Evolutionary conservation across 2,888 invertebrate genomes (phyloP).

Genomic region (Schizaphis graminum): DNA sequence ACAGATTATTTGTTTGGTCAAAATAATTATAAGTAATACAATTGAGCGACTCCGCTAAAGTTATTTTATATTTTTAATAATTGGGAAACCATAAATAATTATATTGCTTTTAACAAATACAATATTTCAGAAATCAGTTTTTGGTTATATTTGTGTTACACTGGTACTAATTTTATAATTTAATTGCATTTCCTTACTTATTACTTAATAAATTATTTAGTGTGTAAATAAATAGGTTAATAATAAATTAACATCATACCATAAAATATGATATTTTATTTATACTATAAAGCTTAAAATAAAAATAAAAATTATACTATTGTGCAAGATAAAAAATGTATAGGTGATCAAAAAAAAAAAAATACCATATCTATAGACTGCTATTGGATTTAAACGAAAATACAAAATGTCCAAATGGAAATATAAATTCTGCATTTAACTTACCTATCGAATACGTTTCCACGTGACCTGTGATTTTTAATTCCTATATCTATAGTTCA

Average conservation of each 20-base stretch:
- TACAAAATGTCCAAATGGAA: not conserved
- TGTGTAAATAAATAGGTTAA: not conserved
- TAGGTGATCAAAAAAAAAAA: not conserved
- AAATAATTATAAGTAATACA: not conserved
- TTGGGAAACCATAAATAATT: not conserved
- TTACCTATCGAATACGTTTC: not conserved
- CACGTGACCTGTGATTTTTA: not conserved
- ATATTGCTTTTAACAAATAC: not conserved
- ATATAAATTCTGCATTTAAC: not conserved
- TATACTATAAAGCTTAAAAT: not conserved
- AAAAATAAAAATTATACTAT: not conserved
- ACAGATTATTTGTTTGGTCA: not conserved
- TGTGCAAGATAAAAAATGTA: not conserved
- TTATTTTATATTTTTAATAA: not conserved
- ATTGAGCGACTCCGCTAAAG: not conserved
- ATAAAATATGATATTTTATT: not conserved
- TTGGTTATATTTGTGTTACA: not conserved
- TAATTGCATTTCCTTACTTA: not conserved
- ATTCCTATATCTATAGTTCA: not conserved
- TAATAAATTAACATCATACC: not conserved
- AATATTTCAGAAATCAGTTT: not conserved
- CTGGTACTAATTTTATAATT: not conserved
- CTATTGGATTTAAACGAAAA: not conserved
- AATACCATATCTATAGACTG: not conserved
- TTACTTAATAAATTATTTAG: not conserved